Conservation (phyloP, 2,113 vertebrate species). For the Tringa solitaria region DNA sequence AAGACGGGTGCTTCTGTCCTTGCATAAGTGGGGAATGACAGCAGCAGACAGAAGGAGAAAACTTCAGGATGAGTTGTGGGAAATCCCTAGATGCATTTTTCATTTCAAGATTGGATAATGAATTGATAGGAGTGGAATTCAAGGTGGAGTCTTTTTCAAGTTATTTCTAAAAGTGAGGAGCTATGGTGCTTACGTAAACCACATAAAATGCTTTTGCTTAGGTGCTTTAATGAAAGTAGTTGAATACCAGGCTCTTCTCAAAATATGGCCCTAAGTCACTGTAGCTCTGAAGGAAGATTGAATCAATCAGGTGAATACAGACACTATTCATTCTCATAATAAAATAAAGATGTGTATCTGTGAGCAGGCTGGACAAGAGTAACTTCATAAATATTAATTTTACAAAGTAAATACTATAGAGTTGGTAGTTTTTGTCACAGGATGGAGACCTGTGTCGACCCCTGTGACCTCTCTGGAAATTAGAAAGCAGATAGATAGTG, state of each 20-base stretch:
- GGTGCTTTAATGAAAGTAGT: not conserved
- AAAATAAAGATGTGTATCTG: not conserved
- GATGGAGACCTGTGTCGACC: not conserved
- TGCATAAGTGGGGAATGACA: not conserved
- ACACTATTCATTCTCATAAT: not conserved
- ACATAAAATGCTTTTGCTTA: not conserved
- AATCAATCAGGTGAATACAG: not conserved
- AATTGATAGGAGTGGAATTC: not conserved
- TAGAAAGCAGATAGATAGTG: not conserved
- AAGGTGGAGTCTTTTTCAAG: not conserved
- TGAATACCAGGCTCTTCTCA: not conserved
- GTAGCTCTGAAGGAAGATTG: not conserved
- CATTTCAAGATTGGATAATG: not conserved
- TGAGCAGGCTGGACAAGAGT: not conserved
- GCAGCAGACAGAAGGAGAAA: not conserved
- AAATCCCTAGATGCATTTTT: not conserved
- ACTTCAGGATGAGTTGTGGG: not conserved
- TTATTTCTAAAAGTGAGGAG: not conserved
- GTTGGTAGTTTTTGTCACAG: not conserved
- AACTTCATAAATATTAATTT: not conserved
- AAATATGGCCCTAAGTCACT: not conserved
- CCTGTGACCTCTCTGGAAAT: not conserved
- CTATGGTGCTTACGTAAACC: not conserved
- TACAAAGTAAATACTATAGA: not conserved
- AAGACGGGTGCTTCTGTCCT: not conserved